Conservation (phyloP, 2,113 vertebrate species). For the Mandrillus leucophaeus region DNA sequence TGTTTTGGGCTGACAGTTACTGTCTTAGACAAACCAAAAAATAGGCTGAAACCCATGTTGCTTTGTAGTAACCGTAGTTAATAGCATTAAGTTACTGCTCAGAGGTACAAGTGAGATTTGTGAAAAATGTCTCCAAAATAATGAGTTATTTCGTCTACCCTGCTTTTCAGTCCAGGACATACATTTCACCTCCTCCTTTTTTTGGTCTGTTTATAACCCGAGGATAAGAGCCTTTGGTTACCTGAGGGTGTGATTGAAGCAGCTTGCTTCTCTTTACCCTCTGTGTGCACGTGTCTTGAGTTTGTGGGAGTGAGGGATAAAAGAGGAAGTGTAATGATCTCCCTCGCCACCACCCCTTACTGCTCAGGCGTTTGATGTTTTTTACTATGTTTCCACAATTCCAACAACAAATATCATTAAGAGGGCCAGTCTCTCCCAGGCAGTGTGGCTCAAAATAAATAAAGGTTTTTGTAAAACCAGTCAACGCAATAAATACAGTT, state of each 20-base stretch:
- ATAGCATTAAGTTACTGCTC: rapidly evolving
- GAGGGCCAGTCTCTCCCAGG: neutral
- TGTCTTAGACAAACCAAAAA: neutral
- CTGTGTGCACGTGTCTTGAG: too few relatives aligned
- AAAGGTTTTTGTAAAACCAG: neutral
- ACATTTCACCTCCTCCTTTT: rapidly evolving
- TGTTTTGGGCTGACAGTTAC: too few relatives aligned
- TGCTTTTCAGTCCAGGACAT: rapidly evolving
- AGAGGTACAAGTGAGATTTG: neutral
- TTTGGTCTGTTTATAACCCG: neutral
- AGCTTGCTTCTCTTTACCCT: neutral
- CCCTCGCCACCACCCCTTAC: too few relatives aligned
- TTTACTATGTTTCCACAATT: neutral
- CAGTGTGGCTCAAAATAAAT: neutral
- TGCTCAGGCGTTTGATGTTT: neutral
- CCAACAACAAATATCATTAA: rapidly evolving
- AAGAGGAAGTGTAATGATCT: neutral
- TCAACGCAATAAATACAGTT: rapidly evolving
- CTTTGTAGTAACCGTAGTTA: rapidly evolving
- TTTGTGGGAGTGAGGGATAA: too few relatives aligned
- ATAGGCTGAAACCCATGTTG: rapidly evolving
- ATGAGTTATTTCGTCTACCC: neutral
- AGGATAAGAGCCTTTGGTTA: neutral
- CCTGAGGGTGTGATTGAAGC: neutral
- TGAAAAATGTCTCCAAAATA: neutral